These are phyloP conservation scores for Etia nguti DNA, from an alignment of 2,113 vertebrate species.

Conservation along the genomic window DNA sequence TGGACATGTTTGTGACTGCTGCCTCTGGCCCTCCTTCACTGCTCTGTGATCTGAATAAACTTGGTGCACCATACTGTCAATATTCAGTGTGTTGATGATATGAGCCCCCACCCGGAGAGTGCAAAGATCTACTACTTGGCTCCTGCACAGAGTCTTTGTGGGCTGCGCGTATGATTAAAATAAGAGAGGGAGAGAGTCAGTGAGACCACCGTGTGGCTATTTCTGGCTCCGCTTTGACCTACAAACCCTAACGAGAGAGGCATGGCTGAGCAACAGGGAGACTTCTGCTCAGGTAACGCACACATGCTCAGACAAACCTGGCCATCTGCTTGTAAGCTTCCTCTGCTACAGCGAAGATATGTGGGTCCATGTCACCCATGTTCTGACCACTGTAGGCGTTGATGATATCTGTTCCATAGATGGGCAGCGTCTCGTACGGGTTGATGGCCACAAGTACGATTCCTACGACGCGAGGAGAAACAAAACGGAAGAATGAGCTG, in stretches of 20 bases:
- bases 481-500: background rate
- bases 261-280: conserved; percentile 21
- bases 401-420: conserved; percentile 97
- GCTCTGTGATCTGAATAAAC: background rate
- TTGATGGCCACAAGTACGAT: conserved; percentile 98
- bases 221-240: conserved; percentile 66
- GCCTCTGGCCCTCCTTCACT: background rate
- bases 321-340: conserved; percentile 99
- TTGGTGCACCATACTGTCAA: background rate
- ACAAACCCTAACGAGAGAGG: conserved; percentile 51
- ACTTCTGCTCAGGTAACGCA: conserved; percentile 37
- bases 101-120: background rate
- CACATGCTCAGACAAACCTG: conserved; percentile 77
- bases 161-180: background rate
- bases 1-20: background rate
- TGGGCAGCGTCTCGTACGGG: conserved; percentile 93
- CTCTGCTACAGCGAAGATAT: conserved; percentile 97
- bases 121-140: background rate
- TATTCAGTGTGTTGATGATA: background rate
- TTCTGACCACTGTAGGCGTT: conserved; percentile 98
- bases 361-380: conserved; percentile 99
- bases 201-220: conserved; percentile 49
- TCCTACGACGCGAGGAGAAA: conserved; percentile 64
- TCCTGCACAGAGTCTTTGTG: background rate
- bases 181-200: background rate